phyloP scores from a whole-genome alignment of 2,113 vertebrate species.

The Poeciliopsis turrubarensis region DNA sequence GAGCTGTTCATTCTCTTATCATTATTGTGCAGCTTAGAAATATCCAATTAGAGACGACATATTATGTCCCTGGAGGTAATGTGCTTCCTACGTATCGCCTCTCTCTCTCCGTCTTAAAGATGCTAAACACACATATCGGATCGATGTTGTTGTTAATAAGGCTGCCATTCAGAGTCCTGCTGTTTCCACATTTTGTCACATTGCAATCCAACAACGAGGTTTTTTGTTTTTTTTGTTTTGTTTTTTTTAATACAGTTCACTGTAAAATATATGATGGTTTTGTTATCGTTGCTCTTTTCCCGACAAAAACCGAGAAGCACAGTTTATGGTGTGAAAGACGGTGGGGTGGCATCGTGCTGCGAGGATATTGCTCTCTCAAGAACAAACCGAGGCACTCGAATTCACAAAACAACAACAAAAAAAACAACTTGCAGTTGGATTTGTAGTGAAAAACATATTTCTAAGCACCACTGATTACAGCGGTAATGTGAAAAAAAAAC shows the following conservation, averaged over 20 bases:
- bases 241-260: too few species aligned
- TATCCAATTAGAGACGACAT: constrained; percentile 48
- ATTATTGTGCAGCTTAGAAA: constrained; percentile 23
- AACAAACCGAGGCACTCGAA: too few species aligned
- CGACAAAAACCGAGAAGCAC: background rate
- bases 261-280: too few species aligned
- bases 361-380: too few species aligned
- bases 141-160: constrained; percentile 34
- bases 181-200: background rate
- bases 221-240: too few species aligned
- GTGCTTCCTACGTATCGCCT: background rate
- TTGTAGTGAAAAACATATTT: background rate
- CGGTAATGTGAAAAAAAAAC: too few species aligned
- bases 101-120: constrained; percentile 11
- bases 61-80: constrained; percentile 25
- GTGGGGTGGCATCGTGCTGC: too few species aligned
- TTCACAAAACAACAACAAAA: too few species aligned
- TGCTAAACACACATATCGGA: constrained; percentile 21
- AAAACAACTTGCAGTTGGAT: too few species aligned
- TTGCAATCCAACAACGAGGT: background rate
- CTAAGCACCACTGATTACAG: background rate
- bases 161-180: constrained; percentile 17
- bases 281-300: too few species aligned
- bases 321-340: too few species aligned
- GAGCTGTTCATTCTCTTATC: constrained; percentile 14